phyloP scores from a whole-genome alignment of 2,113 vertebrate genomes.

The Pachyramphus minor region DNA sequence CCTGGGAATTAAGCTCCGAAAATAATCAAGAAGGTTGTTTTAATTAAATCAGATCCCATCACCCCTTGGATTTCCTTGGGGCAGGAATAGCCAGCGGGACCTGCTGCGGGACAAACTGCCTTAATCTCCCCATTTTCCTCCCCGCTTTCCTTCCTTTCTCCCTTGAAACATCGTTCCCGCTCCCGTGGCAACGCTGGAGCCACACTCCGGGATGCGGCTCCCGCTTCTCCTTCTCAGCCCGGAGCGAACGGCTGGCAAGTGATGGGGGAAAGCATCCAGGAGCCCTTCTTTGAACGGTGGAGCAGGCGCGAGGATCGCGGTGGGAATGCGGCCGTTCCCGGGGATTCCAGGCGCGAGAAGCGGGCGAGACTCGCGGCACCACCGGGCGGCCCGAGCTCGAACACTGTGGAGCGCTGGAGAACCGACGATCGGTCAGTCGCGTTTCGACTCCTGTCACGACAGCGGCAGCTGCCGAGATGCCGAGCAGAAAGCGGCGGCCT shows the following conservation, averaged over 20 bases:
- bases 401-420: no score
- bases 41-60: not conserved
- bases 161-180: not conserved
- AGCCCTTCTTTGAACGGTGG: not conserved
- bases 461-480: not conserved
- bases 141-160: no score
- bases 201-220: not conserved
- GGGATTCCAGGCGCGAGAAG: not conserved
- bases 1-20: not conserved
- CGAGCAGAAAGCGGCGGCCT: not conserved
- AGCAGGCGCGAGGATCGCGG: not conserved
- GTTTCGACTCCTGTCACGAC: not conserved
- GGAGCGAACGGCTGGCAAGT: not conserved
- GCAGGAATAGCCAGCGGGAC: not conserved
- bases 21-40: not conserved
- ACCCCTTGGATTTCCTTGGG: not conserved
- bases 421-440: not conserved
- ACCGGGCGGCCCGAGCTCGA: not conserved
- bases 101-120: not conserved
- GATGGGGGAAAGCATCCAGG: not conserved
- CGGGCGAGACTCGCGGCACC: no score
- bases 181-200: not conserved
- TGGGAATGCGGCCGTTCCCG: not conserved
- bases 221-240: not conserved
- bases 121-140: rapidly evolving